Percentiles rank a stretch among this genome's conserved stretches.
Conservation (phyloP, 2,113 vertebrate genomes). For the Microtus richardsoni region DNA sequence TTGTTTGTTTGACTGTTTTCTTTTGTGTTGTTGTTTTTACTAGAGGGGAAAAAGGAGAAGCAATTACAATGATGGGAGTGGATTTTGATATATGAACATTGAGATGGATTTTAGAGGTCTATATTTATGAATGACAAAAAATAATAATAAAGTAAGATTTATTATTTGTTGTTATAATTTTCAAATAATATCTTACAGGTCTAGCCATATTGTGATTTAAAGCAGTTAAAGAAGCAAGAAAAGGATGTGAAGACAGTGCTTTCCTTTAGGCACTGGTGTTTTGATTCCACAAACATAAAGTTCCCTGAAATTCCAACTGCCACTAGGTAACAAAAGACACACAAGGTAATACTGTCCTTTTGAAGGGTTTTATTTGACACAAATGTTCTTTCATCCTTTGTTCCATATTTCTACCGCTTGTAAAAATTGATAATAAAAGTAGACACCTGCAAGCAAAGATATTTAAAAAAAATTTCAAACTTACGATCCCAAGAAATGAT, state of each 20-base stretch:
- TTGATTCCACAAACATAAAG: background rate
- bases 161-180: background rate
- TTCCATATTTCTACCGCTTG: background rate
- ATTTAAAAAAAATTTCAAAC: background rate
- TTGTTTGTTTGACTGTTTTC: background rate
- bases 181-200: background rate
- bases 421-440: background rate
- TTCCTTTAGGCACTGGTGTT: background rate
- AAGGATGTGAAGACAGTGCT: background rate
- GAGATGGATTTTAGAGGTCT: background rate
- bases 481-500: background rate
- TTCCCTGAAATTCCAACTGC: background rate
- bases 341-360: background rate
- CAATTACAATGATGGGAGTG: background rate
- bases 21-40: background rate
- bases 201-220: background rate
- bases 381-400: background rate
- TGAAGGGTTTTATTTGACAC: background rate
- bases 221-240: background rate
- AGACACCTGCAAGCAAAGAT: background rate
- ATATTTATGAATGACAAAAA: background rate
- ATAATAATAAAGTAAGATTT: background rate
- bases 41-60: background rate
- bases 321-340: background rate
- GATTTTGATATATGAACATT: background rate